Evolutionary conservation across 2,113 vertebrate species (phyloP), one percentile per base, ranked within the genome.

Genomic region (Chloropsis cyanopogon): DNA sequence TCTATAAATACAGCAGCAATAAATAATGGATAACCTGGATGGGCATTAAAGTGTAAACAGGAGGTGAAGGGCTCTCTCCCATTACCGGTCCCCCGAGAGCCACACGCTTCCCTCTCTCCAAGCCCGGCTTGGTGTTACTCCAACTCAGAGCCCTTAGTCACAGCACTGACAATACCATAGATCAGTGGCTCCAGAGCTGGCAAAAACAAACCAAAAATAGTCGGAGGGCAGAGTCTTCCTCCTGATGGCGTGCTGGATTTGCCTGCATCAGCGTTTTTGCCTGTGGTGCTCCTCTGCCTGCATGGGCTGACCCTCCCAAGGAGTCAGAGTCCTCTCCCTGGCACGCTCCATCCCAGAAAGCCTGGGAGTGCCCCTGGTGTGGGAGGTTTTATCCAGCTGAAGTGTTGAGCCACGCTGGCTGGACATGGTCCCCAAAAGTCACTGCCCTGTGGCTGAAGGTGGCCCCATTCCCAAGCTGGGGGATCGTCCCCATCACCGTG

Each of bases 1-100:
- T 91, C 94, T 97, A 97, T 96, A 97, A 97, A 96, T 96, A 96
- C 95, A 12, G 53, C 3, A 69, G 75, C 85, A 85, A 92, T 96
- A 93, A 96, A 96, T 96, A 96, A 96, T 96, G 82, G 66, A 97
- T 95, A 46, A 85, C 93, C 78, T 89, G 94, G 57, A 84, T 65
- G 93, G 94, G 73, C 94, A 97, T 97, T 93, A 95, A 94, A 93
- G 77, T 82, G 64, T 80, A 96, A 94, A 86, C 86, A 93, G 76
- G 94, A 97, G 94, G 95, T 81, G 94, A 88, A 96, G 92, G 92
- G 88, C 96, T 92, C 83, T 94, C 82, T 96, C 92, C 91, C 94
- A 92, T 96, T 94, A 96, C 91, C 8, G 4, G 37, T 93, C 92
- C 90, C 95, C 63, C 1, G 66, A 52, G 93, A 65, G 75, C 50